These are phyloP conservation scores for Halcyon chelicuti DNA, from an alignment of 2,797 vertebrate species.

Conservation along the genomic window DNA sequence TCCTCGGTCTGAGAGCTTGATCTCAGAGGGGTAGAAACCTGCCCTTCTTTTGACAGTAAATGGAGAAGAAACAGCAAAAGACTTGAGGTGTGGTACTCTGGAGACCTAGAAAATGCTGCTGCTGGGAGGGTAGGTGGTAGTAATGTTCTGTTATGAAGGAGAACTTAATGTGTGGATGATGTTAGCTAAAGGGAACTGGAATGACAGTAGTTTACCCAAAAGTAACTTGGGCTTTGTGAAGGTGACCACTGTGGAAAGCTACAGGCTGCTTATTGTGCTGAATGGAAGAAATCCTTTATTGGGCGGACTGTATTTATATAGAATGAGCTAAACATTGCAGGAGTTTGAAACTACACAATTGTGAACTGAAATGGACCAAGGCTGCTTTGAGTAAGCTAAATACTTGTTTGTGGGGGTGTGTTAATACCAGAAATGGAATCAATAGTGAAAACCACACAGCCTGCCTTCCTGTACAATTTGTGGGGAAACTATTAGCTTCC, in stretches of 20 bases:
- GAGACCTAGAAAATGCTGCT: background rate
- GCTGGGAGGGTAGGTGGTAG: background rate
- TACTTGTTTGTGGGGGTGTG: background rate
- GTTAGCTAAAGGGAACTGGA: background rate
- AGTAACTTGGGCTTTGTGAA: background rate
- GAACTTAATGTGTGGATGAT: background rate
- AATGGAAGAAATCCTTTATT: background rate
- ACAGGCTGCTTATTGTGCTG: background rate
- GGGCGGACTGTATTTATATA: background rate
- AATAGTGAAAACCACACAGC: background rate
- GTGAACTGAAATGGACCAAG: background rate
- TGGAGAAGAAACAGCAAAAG: background rate
- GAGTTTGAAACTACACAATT: background rate
- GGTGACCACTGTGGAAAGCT: background rate
- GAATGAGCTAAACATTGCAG: background rate
- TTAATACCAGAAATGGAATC: background rate
- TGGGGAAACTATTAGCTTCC: slow-evolving; percentile 36
- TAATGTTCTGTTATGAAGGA: background rate
- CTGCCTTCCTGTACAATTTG: slow-evolving; percentile 33
- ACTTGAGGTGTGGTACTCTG: background rate
- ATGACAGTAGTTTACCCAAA: background rate
- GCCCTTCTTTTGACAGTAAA: background rate
- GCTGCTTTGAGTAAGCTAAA: background rate
- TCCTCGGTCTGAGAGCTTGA: background rate
- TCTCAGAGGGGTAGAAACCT: background rate